Percentiles rank a stretch among this genome's conserved stretches.
phyloP scores from a whole-genome alignment of 2,888 invertebrate genomes.

The Cryptocephalus moraei region DNA sequence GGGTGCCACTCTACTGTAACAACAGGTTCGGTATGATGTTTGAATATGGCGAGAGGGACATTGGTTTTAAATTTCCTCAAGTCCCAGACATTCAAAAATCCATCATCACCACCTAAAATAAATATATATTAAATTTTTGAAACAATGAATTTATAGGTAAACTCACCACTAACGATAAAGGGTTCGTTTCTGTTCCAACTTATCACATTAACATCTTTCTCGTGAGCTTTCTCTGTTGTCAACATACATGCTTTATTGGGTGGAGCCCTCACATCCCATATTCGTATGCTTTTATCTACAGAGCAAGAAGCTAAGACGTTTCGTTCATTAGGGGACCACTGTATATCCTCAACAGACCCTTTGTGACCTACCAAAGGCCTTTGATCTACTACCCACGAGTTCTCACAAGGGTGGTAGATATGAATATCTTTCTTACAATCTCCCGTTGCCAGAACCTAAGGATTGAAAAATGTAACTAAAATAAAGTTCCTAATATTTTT shows the following conservation, averaged over 20 bases:
- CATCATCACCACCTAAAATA: conserved; percentile 85
- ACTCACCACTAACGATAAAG: conserved; percentile 70
- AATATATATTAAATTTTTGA: background rate
- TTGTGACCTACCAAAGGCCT: conserved; percentile 80
- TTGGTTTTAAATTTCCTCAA: conserved; percentile 70
- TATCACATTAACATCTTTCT: conserved; percentile 92
- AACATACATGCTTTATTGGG: conserved; percentile 88
- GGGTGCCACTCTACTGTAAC: conserved; percentile 98
- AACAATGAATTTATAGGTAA: background rate
- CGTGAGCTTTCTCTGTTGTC: conserved; percentile 75
- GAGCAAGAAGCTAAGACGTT: conserved; percentile 84
- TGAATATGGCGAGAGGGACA: conserved; percentile 83
- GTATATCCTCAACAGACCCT: conserved; percentile 92
- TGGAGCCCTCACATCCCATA: conserved; percentile 89
- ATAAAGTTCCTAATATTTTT: too few species aligned
- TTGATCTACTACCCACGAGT: conserved; percentile 84
- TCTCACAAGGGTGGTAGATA: conserved; percentile 79
- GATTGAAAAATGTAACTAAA: conserved; percentile 6
- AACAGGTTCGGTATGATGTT: conserved; percentile 87
- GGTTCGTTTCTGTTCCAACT: conserved; percentile 92
- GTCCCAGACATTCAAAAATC: conserved; percentile 91
- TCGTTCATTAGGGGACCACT: conserved; percentile 95
- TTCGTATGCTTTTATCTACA: conserved; percentile 79
- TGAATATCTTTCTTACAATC: conserved; percentile 91
- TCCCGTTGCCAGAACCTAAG: conserved; percentile 78